Evolutionary conservation across 2,888 invertebrate genomes (phyloP).

Genomic region (Copidosoma aretas): DNA sequence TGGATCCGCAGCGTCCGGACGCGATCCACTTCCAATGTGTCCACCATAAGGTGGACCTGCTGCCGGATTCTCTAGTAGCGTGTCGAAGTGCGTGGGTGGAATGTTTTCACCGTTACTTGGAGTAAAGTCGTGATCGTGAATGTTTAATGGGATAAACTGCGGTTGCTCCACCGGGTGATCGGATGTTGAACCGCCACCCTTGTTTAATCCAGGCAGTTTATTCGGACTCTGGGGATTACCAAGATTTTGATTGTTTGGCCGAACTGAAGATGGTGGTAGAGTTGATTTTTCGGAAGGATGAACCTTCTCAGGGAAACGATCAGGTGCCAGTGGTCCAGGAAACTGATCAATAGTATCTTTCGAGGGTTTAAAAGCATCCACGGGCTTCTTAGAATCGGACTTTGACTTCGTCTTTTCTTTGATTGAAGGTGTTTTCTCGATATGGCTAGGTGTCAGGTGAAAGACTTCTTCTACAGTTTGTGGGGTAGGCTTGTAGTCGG

Average conservation of each 20-base stretch:
- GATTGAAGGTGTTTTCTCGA: slow-evolving; percentile 47
- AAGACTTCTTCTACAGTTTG: slow-evolving; percentile 56
- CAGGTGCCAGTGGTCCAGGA: slow-evolving; percentile 55
- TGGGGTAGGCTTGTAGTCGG: slow-evolving; percentile 57
- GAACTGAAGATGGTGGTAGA: slow-evolving; percentile 3
- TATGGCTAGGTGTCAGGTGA: slow-evolving; percentile 45
- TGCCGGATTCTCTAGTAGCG: slow-evolving; percentile 48
- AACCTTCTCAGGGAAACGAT: slow-evolving; percentile 50
- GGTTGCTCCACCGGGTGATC: slow-evolving; percentile 48
- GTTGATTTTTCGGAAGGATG: slow-evolving; percentile 23
- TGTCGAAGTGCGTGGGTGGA: slow-evolving; percentile 47
- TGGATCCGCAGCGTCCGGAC: slow-evolving; percentile 50
- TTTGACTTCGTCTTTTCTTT: slow-evolving; percentile 55
- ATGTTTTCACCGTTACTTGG: slow-evolving; percentile 51
- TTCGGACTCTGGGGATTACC: slow-evolving; percentile 43
- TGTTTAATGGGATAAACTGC: slow-evolving; percentile 52
- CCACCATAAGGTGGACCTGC: slow-evolving; percentile 52
- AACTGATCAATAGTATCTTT: slow-evolving; percentile 53
- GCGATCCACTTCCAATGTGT: slow-evolving; percentile 30
- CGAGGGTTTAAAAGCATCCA: slow-evolving; percentile 52
- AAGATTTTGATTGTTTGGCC: slow-evolving; percentile 38
- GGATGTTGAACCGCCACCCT: slow-evolving; percentile 18
- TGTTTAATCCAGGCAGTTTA: slow-evolving; percentile 43
- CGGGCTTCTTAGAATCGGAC: slow-evolving; percentile 55
- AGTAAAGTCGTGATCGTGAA: slow-evolving; percentile 46